Base-by-base conservation (phyloP, 2,888 invertebrate genomes). In the Muscina levida region DNA sequence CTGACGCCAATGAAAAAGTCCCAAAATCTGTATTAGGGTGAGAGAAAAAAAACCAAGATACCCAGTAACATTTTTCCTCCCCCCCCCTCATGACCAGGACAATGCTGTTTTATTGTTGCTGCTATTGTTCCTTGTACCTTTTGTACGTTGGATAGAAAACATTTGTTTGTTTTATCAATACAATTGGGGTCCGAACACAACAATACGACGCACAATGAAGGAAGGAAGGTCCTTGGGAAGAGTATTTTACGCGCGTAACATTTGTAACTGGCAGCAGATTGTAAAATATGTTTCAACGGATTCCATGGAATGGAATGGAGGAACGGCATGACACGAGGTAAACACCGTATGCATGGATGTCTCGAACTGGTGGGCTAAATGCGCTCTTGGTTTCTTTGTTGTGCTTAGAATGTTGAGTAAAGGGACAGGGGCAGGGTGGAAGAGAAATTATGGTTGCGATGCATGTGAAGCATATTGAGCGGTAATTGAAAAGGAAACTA, bases 261-360 rank as follows among this genome's bases (percentile, higher is more conserved):
- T 72, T 81, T 81, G 81, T 72, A 68, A 81, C 72, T 81, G 81
- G 81, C 81, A 81, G 77, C 81, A 77, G 77, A 71, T 81, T 77
- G 72, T 62, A 62, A 62, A 62, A 62, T 62, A 62, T 62, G 62
- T 62, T 57, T 59, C 42, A 2, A 22, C 19, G 19, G 22, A 31
- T 8, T 13, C 53, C 22, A 22, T 15, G 10, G 22, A 19, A 53
- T 19, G 57, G 57, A 31, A n/a, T 57, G 57, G 3, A 31, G 57
- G 1, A n/a, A 22, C 15, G 42, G 37, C 39, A 59, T 37, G 37
- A 11, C 59, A 37, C 4, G 57, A 31, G 31, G 31, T 31, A 31
- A 8, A 31, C 3, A 8, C 4, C 31, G 31, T 3, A 8, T 31
- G 42, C n/a, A 62, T 42, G 62, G 22, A 22, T 24, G n/a, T 10